Conservation (phyloP, 2,113 vertebrate species). For the Setophaga kirtlandii region DNA sequence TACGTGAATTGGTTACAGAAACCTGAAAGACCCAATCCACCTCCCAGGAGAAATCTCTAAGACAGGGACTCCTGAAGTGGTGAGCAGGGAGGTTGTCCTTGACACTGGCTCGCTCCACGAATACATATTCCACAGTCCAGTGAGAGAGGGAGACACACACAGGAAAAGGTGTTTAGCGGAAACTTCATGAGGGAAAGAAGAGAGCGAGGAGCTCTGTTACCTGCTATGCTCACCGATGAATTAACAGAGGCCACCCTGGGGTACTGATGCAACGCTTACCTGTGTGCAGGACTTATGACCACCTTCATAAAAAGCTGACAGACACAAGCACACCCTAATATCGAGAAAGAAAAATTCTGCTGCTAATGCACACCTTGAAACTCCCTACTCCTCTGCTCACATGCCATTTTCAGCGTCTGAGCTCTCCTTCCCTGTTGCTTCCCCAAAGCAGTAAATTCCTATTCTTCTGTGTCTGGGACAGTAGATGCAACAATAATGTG, state of each 20-base stretch:
- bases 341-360: background rate
- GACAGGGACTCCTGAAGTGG: background rate
- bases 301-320: background rate
- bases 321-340: background rate
- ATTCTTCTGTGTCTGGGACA: background rate
- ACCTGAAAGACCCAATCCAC: background rate
- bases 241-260: background rate
- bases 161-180: background rate
- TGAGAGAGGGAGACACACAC: background rate
- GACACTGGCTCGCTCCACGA: background rate
- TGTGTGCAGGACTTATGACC: background rate
- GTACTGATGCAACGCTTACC: background rate
- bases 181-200: background rate
- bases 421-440: background rate
- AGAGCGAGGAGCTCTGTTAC: background rate
- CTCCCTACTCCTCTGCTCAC: background rate
- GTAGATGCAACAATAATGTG: background rate
- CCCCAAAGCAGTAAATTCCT: background rate
- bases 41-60: background rate
- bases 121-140: background rate
- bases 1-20: background rate
- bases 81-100: background rate
- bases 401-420: background rate
- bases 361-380: background rate
- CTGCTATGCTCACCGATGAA: background rate